Base-by-base conservation (phyloP, 2,113 vertebrate genomes). In the Gulo gulo region DNA sequence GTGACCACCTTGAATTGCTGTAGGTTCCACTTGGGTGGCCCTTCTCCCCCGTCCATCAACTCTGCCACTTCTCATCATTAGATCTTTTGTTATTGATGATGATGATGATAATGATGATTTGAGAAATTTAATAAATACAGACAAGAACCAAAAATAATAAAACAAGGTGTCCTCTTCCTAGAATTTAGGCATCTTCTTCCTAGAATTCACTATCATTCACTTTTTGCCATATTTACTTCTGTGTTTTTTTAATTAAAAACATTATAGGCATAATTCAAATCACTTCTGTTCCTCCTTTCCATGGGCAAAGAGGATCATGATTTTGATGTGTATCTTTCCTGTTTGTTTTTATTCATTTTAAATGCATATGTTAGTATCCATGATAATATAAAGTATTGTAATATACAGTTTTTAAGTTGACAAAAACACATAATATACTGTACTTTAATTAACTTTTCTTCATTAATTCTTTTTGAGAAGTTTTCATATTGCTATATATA, bases 291-390 rank as follows among this genome's bases (percentile, higher is more conserved):
- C 34, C 23, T 85, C 69, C 26, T 80, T 95, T 78, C 36, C 73
- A 55, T 39, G 63, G 55, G 55, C 47, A 89, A 92, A 95, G 7
- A 6, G 9, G 12, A 74, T 67, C 65, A 79, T 79, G 31, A 88
- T 42, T 39, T 74, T 36, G 15, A 36, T 86, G 61, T 69, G 15
- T 1, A 88, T 79, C 55, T 63, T n/a, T 55, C 15, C 31, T 84
- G 42, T 67, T 80, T 7, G 65, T 63, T 97, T 96, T 93, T 11
- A 79, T 59, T 55, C 83, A 45, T 69, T 89, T 93, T 69, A 92
- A 94, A 94, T 91, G 23, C 1, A 45, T 74, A 45, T 88, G 2
- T 85, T 91, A 39, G 6, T 92, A 82, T 80, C 24, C 36, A 24
- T 89, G 50, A 92, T 31, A 94, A 85, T 34, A 55, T 4, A 91